Conservation (phyloP, 2,113 vertebrate species). For the Miniopterus natalensis region DNA sequence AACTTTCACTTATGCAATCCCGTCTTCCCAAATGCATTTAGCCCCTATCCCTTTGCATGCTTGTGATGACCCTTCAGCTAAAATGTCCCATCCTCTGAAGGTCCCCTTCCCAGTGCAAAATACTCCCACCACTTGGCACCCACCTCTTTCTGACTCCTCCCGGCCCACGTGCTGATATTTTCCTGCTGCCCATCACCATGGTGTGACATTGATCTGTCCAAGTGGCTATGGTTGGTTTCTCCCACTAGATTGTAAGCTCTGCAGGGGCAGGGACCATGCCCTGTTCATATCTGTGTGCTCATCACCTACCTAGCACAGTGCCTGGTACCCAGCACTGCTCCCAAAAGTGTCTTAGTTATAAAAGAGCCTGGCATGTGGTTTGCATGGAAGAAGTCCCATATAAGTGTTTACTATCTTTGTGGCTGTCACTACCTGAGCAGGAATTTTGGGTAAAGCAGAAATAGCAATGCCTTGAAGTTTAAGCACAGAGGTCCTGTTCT, state of each 20-base stretch:
- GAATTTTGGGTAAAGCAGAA: neutral
- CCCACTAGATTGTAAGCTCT: neutral
- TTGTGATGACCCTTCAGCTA: neutral
- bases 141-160: rapidly evolving
- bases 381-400: rapidly evolving
- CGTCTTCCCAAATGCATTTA: neutral
- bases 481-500: neutral
- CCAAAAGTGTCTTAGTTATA: rapidly evolving
- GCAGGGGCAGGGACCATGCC: rapidly evolving
- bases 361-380: rapidly evolving
- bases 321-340: too few species aligned
- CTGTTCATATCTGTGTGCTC: neutral
- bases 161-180: neutral
- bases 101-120: neutral
- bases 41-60: neutral
- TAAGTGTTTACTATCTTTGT: neutral
- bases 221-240: neutral
- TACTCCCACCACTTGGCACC: neutral
- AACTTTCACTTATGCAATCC: neutral
- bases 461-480: too few species aligned
- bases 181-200: neutral
- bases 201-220: neutral
- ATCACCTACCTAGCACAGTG: neutral
- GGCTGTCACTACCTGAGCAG: neutral
- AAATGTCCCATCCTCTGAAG: neutral